Evolutionary conservation across 1,140 invertebrate genomes (phyloP).

Genomic region (Lanistes nyassanus): DNA sequence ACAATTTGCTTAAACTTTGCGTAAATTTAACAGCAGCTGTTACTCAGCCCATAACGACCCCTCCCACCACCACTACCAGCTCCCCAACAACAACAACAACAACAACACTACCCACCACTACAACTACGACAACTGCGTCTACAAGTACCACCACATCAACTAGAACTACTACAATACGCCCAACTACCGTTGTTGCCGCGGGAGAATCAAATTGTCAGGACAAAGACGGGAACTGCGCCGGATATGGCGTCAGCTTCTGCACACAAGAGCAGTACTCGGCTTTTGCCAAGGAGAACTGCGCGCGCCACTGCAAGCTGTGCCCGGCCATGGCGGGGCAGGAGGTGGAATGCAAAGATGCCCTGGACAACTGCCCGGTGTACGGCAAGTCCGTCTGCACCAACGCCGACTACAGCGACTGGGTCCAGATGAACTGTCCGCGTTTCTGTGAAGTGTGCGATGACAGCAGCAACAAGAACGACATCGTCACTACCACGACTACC

Average conservation of each 20-base stretch:
- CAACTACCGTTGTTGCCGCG: neutral
- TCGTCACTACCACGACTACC: too few relatives aligned
- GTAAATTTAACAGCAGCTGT: too few relatives aligned
- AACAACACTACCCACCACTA: neutral
- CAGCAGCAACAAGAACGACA: too few relatives aligned
- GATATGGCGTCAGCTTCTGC: conserved; percentile 31
- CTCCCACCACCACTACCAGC: neutral
- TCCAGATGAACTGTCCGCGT: conserved; percentile 17
- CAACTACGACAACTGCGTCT: neutral
- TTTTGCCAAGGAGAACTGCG: conserved; percentile 22
- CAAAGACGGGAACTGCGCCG: conserved; percentile 31
- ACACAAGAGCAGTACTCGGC: conserved; percentile 1
- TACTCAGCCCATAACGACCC: too few relatives aligned
- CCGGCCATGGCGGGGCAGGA: neutral
- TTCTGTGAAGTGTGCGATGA: conserved; percentile 4
- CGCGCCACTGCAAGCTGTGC: conserved; percentile 14
- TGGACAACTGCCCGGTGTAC: conserved; percentile 19
- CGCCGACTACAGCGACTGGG: conserved; percentile 21
- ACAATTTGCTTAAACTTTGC: too few relatives aligned
- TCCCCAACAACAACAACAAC: neutral
- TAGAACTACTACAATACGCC: neutral
- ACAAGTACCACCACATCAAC: neutral
- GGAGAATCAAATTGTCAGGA: conserved; percentile 27
- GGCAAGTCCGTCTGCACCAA: conserved; percentile 8
- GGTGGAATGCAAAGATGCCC: conserved; percentile 18